phyloP scores from a whole-genome alignment of 2,888 invertebrate species.

The Chelonus formosanus region DNA sequence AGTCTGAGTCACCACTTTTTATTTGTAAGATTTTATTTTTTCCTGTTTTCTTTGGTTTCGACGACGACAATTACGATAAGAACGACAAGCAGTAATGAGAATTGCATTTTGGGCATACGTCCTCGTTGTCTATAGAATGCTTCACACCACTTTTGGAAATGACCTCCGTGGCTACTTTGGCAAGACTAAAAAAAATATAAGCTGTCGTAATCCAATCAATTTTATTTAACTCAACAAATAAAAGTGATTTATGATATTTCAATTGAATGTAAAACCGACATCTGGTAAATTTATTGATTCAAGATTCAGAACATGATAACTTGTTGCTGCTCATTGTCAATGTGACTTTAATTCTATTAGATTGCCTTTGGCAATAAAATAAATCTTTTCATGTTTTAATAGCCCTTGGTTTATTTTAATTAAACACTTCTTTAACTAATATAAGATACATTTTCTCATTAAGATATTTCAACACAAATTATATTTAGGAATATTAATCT shows the following conservation, averaged over 20 bases:
- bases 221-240: neutral
- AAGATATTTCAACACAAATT: too few relatives aligned
- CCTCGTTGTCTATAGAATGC: neutral
- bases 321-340: neutral
- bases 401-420: neutral
- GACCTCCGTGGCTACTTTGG: neutral
- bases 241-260: constrained; percentile 10
- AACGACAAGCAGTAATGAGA: constrained; percentile 10
- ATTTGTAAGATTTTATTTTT: neutral
- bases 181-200: neutral
- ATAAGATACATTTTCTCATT: too few relatives aligned
- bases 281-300: neutral
- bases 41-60: neutral
- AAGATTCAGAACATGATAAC: constrained; percentile 3
- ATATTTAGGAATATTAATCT: too few relatives aligned
- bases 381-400: neutral
- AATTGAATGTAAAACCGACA: neutral
- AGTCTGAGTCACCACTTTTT: neutral
- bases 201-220: neutral
- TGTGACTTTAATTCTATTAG: neutral
- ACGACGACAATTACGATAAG: neutral
- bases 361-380: neutral
- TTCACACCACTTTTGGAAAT: constrained; percentile 2
- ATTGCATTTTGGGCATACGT: constrained; percentile 5
- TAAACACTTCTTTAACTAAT: neutral